Evolutionary conservation across 2,888 invertebrate species (phyloP).

Genomic region (Spodoptera picta): DNA sequence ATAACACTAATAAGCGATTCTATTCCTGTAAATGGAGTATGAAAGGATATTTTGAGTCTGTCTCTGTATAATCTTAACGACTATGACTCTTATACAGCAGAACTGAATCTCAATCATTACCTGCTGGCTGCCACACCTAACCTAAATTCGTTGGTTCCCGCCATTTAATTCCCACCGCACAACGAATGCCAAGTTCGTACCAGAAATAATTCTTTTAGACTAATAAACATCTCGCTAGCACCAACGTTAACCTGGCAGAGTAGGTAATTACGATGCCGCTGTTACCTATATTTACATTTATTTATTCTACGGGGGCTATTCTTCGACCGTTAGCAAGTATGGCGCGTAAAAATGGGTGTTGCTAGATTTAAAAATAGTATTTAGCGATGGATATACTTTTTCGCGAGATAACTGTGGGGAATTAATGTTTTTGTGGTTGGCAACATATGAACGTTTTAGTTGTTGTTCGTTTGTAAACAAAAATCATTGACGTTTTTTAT

Average conservation of each 20-base stretch:
- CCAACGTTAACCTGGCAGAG: conserved; percentile 43
- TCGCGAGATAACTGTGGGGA: conserved; percentile 38
- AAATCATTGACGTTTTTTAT: conserved; percentile 23
- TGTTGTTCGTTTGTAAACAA: conserved; percentile 41
- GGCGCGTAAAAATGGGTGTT: conserved; percentile 61
- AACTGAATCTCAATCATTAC: background rate
- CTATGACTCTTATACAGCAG: no score
- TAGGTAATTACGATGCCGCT: conserved; percentile 62
- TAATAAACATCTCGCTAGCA: conserved; percentile 47
- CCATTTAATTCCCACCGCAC: conserved; percentile 35
- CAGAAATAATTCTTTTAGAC: conserved; percentile 59
- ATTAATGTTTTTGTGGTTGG: conserved; percentile 49
- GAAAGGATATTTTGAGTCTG: no score
- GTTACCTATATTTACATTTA: conserved; percentile 70
- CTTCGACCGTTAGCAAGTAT: conserved; percentile 56
- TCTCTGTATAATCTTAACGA: no score
- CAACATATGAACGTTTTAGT: conserved; percentile 43
- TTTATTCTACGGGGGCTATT: conserved; percentile 65
- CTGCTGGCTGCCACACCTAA: conserved; percentile 21
- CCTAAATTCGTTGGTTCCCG: conserved; percentile 35
- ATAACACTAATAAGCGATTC: no score
- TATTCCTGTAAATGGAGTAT: no score
- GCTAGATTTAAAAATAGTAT: conserved; percentile 62
- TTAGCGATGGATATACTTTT: conserved; percentile 56
- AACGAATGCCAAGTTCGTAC: conserved; percentile 64